These are phyloP conservation scores for Melanaphis sacchari DNA, from an alignment of 1,140 invertebrate species.

Conservation along the genomic window DNA sequence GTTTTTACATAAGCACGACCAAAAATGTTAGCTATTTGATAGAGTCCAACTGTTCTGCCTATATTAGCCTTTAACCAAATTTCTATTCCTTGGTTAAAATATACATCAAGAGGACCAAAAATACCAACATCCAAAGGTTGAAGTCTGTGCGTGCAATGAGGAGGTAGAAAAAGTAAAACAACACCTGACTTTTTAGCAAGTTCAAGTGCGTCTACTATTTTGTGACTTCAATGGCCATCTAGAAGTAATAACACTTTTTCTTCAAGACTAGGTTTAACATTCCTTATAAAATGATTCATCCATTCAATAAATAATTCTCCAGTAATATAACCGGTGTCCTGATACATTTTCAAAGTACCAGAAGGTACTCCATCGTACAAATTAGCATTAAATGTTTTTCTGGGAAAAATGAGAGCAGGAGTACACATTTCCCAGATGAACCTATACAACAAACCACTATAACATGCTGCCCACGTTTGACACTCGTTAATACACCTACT, in stretches of 20 bases:
- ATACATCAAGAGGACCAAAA: constrained; percentile 60
- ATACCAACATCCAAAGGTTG: constrained; percentile 63
- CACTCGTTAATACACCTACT: not conserved
- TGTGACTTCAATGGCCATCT: constrained; percentile 64
- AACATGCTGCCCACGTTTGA: constrained; percentile 63
- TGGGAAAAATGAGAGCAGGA: constrained; percentile 64
- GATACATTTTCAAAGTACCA: constrained; percentile 63
- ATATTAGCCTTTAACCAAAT: constrained; percentile 60
- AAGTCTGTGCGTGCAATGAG: constrained; percentile 61
- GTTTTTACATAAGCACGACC: constrained; percentile 60
- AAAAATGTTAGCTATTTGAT: constrained; percentile 56
- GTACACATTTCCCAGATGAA: constrained; percentile 59
- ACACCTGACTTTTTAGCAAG: constrained; percentile 60
- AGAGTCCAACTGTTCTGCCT: constrained; percentile 60
- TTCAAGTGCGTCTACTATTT: constrained; percentile 59
- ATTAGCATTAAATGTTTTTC: constrained; percentile 63
- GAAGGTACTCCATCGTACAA: constrained; percentile 63
- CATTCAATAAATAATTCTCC: constrained; percentile 61
- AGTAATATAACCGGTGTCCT: constrained; percentile 63
- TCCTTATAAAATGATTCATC: constrained; percentile 62
- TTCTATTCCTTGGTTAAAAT: constrained; percentile 59
- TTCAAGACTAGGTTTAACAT: constrained; percentile 60
- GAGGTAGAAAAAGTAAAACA: constrained; percentile 61
- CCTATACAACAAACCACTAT: constrained; percentile 64
- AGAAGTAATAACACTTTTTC: constrained; percentile 62